phyloP scores from a whole-genome alignment of 2,797 vertebrate species.

The Perodicticus potto region DNA sequence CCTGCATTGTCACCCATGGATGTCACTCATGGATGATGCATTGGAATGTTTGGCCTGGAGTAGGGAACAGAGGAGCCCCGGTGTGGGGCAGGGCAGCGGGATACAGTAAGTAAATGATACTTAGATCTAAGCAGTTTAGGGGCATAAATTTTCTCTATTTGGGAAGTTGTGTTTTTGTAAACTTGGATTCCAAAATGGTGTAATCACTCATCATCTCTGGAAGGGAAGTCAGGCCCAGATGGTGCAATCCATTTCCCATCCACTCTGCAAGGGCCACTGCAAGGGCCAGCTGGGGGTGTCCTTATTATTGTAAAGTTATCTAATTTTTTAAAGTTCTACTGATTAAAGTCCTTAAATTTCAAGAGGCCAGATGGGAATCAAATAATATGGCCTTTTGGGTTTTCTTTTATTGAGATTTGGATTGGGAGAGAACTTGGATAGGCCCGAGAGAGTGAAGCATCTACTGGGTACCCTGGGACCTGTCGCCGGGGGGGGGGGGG shows the following conservation, averaged over 20 bases:
- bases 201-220: background rate
- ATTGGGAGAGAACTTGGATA: background rate
- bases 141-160: background rate
- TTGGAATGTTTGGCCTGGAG: background rate
- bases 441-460: background rate
- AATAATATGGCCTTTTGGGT: background rate
- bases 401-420: slow-evolving; percentile 31
- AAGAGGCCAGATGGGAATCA: slow-evolving; percentile 33
- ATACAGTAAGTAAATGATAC: background rate
- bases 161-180: background rate
- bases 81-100: background rate
- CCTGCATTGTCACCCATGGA: background rate
- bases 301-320: slow-evolving; percentile 45
- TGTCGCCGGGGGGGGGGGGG: background rate
- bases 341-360: slow-evolving; percentile 45
- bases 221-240: background rate
- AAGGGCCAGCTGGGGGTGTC: slow-evolving; percentile 45
- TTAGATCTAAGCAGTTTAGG: background rate
- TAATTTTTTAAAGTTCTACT: slow-evolving; percentile 3
- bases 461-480: background rate
- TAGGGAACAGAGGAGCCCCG: background rate
- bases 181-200: slow-evolving; percentile 16
- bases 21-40: background rate
- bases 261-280: slow-evolving; percentile 29
- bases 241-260: background rate